Evolutionary conservation across 1,140 invertebrate species (phyloP), one percentile per base, ranked within the genome.

Genomic region (Drosophila busckii): DNA sequence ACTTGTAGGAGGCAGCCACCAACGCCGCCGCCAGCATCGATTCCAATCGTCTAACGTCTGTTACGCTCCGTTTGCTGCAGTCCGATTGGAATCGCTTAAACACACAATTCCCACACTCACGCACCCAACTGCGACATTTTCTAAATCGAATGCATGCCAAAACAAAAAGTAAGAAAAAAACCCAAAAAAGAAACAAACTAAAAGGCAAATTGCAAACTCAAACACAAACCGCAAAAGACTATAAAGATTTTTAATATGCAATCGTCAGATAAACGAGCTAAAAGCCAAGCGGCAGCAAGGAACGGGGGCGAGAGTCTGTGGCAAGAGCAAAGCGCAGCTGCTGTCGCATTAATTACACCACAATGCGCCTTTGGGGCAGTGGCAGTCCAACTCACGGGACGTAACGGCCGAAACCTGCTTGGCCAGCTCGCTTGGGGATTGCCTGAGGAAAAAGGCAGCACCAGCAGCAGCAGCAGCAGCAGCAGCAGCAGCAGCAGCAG

Each of bases 141-240:
- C 60, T 61, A 54, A 61, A 61, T 55, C 56, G 49, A 67, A 71
- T 80, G 62, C 62, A 71, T 78, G 73, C 71, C 73, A 73, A 82
- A 82, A 63, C 50, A 41, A 10, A 35, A 4, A 12, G n/a, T n/a
- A 34, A 28, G 16, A 22, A 26, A 29, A 4, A 26, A 13, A 7
- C 41, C 8, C 25, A 29, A 15, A 20, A 49, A 48, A 45, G 41
- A 65, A 59, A 46, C 44, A 45, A 40, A 58, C 52, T 23, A 28
- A 49, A 66, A 64, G 69, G 50, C 42, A 56, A n/a, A n/a, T n/a
- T n/a, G n/a, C n/a, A n/a, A n/a, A 75, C 60, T 76, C 66, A 76
- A 78, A 82, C 76, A 60, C 73, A 80, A 80, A 80, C 75, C 75
- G 76, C 75, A 80, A 78, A 71, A 80, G 70, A 82, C 75, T 80